Evolutionary conservation across 2,888 invertebrate genomes (phyloP), one percentile per base, ranked within the genome.

Genomic region (Drosophila paranaensis): DNA sequence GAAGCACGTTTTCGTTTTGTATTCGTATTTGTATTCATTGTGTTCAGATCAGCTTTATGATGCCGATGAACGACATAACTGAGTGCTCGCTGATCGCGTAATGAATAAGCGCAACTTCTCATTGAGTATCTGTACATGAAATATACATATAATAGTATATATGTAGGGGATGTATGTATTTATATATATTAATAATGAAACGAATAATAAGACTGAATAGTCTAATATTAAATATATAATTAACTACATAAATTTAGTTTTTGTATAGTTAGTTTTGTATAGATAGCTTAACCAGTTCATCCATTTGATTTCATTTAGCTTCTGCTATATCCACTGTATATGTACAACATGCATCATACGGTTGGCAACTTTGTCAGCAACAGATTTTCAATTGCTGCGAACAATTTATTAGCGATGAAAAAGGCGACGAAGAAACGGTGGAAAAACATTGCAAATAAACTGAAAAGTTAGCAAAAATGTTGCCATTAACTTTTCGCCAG

Each of bases 381-480:
- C 84, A 89, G 89, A 66, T 89, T 84, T 81, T 69, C 85, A 72
- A 76, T 89, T 81, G 81, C 66, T 64, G 69, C 71, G 64, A 68
- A 57, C 70, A 89, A 75, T 77, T 77, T 73, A 79, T 79, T 71
- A 58, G 60, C 20, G 67, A 67, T 37, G 27, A 46, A 13, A 63
- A 51, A 50, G 27, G 16, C 46, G 16, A 27, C 0, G 6, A 39
- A 40, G 30, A 39, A 45, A 55, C n/a, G 37, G 58, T 16, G 27
- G 35, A 57, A 65, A 71, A 73, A 71, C 60, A 37, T 64, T 45
- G 69, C 61, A 82, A 89, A 86, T 72, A 89, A 86, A 80, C 66
- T 74, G 82, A 84, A 89, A 89, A 89, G 82, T 89, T 74, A 79
- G 88, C 88, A 79, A 76, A 77, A 80, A 77, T 67, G 74, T 74